Base-by-base conservation (phyloP, 2,113 vertebrate genomes). In the Prionailurus bengalensis region DNA sequence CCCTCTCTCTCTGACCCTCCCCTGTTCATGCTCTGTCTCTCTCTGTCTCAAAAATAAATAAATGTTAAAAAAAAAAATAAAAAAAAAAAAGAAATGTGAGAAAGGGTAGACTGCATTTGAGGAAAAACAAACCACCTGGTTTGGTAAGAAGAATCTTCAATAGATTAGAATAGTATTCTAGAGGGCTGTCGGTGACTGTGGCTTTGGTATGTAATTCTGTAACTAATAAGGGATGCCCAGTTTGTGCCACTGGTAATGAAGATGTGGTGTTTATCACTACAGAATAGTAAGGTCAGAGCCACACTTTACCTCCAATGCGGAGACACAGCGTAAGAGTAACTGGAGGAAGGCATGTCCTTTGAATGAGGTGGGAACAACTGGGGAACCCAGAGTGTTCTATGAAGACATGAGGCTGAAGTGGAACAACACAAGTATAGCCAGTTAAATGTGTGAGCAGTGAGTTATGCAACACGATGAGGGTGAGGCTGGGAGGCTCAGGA, bases 121-220 rank as follows among this genome's bases (percentile, higher is more conserved):
- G 63, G 21, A 88, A 68, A 58, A 95, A 55, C 23, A 73, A 51
- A 91, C 73, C 5, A 45, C 55, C 16, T 84, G 33, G 58, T 84
- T 79, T 73, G 71, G 10, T 48, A 31, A 82, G 81, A 87, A 82
- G 68, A 70, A 73, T 88, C 23, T 61, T 21, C 25, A 58, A 12
- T 39, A n/a, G 12, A 15, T 25, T 17, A 84, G 51, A n/a, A 71
- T n/a, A 90, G 61, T 53, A 74, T 23, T 39, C 74, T 4, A 25
- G 6, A n/a, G 9, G 16, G 45, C 23, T 88, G 84, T 88, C 16
- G 33, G n/a, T 66, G 16, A 73, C 17, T 81, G 29, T 74, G 55
- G 65, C 76, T 84, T 97, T 96, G 33, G 39, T 39, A 36, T 68
- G 81, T 19, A 53, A 33, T 81, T 94, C 45, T 89, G 33, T 92